Conservation (phyloP, 2,113 vertebrate species). For the Fulica atra region DNA sequence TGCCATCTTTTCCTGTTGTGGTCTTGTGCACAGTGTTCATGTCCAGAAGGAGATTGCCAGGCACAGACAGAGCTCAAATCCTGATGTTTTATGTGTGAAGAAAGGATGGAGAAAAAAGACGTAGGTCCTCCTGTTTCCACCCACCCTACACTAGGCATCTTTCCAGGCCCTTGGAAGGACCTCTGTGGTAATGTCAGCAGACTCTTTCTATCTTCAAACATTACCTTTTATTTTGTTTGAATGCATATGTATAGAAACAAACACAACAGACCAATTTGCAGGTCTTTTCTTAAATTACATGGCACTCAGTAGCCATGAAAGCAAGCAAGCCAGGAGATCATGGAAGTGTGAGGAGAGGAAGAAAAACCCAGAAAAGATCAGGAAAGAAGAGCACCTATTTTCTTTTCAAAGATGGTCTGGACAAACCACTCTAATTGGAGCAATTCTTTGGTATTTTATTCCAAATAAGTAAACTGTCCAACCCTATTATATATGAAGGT, state of each 20-base stretch:
- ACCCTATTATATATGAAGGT: background rate
- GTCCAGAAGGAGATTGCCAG: background rate
- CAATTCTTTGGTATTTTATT: conserved; percentile 20
- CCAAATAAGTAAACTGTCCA: conserved; percentile 28
- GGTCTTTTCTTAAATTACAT: background rate
- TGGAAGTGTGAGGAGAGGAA: background rate
- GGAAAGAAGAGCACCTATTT: background rate
- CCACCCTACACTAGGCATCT: background rate
- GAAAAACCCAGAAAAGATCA: background rate
- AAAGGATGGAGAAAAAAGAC: background rate
- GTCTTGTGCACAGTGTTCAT: background rate
- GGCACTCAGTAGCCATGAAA: background rate
- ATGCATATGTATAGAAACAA: background rate
- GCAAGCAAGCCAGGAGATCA: background rate
- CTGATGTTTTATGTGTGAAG: background rate
- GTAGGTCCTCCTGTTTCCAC: background rate
- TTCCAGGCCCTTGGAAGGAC: background rate
- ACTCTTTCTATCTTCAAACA: background rate
- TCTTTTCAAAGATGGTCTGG: background rate
- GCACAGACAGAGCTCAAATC: background rate
- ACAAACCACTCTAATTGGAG: conserved; percentile 36
- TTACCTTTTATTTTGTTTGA: background rate
- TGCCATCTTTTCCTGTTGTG: background rate
- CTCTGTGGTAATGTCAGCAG: background rate
- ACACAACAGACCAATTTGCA: background rate